Base-by-base conservation (phyloP, 2,888 invertebrate species). In the Apamea sordens region DNA sequence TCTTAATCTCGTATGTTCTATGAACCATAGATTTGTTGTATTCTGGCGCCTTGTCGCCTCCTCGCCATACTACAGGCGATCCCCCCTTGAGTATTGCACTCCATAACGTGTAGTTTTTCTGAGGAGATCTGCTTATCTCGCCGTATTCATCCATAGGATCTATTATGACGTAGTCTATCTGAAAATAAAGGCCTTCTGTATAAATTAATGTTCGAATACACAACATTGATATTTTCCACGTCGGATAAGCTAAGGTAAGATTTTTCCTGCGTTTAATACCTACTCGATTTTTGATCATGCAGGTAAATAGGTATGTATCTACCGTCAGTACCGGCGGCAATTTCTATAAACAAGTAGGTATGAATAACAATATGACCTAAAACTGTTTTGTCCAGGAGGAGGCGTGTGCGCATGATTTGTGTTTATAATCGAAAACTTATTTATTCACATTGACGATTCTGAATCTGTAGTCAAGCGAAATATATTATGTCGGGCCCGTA, bases 21-120 rank as follows among this genome's bases (percentile, higher is more conserved):
- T 78, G 63, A 36, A 83, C 41, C 6, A 53, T 32, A 1, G 74
- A 47, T 10, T 77, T 56, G 1, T 85, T 69, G 69, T 85, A 88
- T 1, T 75, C 59, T 2, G 83, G 84, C 2, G 85, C 73, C 5
- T 50, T 15, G 24, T 80, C 76, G 5, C 81, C 83, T 53, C 81
- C 76, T 61, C 28, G 80, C 91, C 82, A 86, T 7, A 21, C 36
- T 32, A 83, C 76, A 68, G 83, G 86, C 1, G 65, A 73, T 0
- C 88, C 88, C 6, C 79, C 5, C 8, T 84, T 24, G 41, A 93
- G 74, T n/a, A 67, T 69, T 1, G 89, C 77, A 7, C 88, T 88
- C 89, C 86, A 92, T 8, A 90, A 44, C 0, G 85, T 83, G 79
- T 91, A 92, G 65, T 86, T 88, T 4, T 50, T 78, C 10, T 15